phyloP scores from a whole-genome alignment of 2,888 invertebrate genomes.

The Cyclophora albipunctata region DNA sequence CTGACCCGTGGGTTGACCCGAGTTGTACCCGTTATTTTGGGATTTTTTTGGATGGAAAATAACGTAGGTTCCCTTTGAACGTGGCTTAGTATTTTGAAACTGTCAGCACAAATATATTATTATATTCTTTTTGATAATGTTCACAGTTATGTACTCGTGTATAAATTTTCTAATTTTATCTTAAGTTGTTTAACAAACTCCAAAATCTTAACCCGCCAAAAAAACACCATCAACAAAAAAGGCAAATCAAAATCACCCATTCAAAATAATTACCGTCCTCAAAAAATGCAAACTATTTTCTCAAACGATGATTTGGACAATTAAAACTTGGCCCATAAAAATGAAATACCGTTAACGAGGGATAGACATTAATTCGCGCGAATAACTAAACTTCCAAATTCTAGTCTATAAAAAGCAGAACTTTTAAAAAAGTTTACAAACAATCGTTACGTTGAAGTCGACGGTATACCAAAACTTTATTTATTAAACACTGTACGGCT shows the following conservation, averaged over 20 bases:
- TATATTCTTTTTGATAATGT: too few species aligned
- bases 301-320: conserved; percentile 6
- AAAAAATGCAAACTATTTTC: conserved; percentile 6
- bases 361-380: conserved; percentile 9
- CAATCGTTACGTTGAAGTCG: conserved; percentile 3
- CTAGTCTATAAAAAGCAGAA: conserved; percentile 19
- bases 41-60: too few species aligned
- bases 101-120: too few species aligned
- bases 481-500: background rate
- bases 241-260: background rate
- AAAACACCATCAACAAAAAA: background rate
- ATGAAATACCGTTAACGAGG: conserved; percentile 14
- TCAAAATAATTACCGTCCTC: background rate
- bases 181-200: too few species aligned
- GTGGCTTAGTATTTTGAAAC: too few species aligned
- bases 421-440: conserved; percentile 15
- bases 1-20: too few species aligned
- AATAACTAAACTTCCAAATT: conserved; percentile 14
- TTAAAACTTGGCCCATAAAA: conserved; percentile 23
- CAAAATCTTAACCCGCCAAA: too few species aligned
- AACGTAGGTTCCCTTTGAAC: too few species aligned
- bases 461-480: background rate
- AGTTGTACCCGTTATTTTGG: too few species aligned
- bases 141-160: too few species aligned
- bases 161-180: too few species aligned